phyloP scores from a whole-genome alignment of 1,140 invertebrate species.

The Drosophila elegans region DNA sequence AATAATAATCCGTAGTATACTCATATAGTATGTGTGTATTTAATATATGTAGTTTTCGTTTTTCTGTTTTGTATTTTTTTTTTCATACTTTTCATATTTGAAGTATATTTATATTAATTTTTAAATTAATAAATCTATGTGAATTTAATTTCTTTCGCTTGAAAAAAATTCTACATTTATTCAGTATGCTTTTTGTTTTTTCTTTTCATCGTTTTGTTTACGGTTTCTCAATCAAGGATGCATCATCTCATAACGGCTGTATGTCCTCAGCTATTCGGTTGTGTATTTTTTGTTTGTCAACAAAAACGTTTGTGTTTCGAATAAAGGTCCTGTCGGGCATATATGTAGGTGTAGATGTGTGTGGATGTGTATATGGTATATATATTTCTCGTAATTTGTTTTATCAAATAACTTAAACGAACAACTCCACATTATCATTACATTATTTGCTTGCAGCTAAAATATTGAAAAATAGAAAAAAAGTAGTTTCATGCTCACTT shows the following conservation, averaged over 20 bases:
- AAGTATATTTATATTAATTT: conserved; percentile 80
- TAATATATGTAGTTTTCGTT: conserved; percentile 78
- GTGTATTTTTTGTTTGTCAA: conserved; percentile 29
- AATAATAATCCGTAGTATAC: conserved; percentile 75
- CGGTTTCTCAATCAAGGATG: conserved; percentile 56
- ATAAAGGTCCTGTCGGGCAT: conserved; percentile 43
- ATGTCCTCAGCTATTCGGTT: conserved; percentile 41
- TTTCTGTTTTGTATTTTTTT: conserved; percentile 40
- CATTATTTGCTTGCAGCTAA: conserved; percentile 82
- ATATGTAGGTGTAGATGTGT: conserved; percentile 3
- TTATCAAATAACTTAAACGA: conserved; percentile 70
- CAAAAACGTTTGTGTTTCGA: conserved; percentile 38
- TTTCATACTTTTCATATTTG: conserved; percentile 74
- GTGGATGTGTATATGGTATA: conserved; percentile 34
- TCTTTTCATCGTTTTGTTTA: conserved; percentile 36
- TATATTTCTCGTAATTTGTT: conserved; percentile 55
- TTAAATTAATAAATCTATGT: conserved; percentile 83
- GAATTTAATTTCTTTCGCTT: conserved; percentile 74
- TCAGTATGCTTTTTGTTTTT: conserved; percentile 46
- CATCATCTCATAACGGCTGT: conserved; percentile 61
- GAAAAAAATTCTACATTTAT: conserved; percentile 76
- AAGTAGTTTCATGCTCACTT: conserved; percentile 64
- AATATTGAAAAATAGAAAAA: conserved; percentile 74
- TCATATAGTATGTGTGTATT: conserved; percentile 82
- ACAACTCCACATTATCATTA: conserved; percentile 61